Evolutionary conservation across 2,888 invertebrate genomes (phyloP), one percentile per base, ranked within the genome.

Genomic region (Microctonus brassicae): DNA sequence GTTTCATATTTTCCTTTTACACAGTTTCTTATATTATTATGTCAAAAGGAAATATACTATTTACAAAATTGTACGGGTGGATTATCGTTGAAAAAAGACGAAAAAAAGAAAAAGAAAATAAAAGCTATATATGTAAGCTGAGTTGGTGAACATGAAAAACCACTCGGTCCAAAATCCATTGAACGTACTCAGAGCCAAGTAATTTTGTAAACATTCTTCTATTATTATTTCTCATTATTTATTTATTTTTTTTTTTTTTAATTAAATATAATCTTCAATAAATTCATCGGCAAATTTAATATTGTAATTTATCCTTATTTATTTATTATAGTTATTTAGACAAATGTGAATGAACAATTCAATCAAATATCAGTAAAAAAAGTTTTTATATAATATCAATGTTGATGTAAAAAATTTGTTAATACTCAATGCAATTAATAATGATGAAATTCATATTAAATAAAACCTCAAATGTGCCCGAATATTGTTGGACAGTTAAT

Each of bases 81-180:
- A 29, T 29, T 3, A 29, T 57, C 57, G 33, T 36, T 47, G 60
- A 68, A 60, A 42, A 55, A 29, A 20, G 61, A 47, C 47, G 29
- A 58, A 68, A 64, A 63, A 63, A 39, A 60, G 58, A 22, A 17
- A 29, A 33, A 34, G 33, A 67, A 72, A 68, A 11, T 62, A 62
- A 65, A 66, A 4, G 11, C n/a, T n/a, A n/a, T 62, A 69, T 72
- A 72, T 66, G 66, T 72, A 53, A 73, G 62, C 57, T 20, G 61
- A 57, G 64, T 72, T 52, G 11, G 61, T 67, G 58, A 74, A 73
- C 75, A 75, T 17, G 73, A 63, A 72, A 75, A 75, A 70, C 68
- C 75, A 72, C 73, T 75, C 74, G 64, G 72, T 26, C 53, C 47
- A 47, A 47, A 68, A 63, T 36, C 57, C 62, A 65, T 61, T 69